These are phyloP conservation scores for Noctua janthe DNA, from an alignment of 2,888 invertebrate species.

Conservation along the genomic window DNA sequence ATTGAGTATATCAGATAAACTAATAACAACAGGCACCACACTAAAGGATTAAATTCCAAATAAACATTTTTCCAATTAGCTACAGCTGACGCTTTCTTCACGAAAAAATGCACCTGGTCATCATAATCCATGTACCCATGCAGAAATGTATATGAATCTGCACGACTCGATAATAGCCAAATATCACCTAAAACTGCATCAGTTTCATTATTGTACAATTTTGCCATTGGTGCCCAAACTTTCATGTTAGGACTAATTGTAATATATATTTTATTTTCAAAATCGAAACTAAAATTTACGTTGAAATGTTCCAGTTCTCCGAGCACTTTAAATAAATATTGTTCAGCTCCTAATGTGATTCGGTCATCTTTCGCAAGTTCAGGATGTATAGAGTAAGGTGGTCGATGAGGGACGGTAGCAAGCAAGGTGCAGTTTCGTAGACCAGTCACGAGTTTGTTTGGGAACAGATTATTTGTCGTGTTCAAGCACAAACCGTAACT, in stretches of 20 bases:
- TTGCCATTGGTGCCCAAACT: slow-evolving; percentile 31
- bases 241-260: slow-evolving; percentile 39
- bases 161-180: slow-evolving; percentile 21
- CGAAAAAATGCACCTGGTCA: slow-evolving; percentile 53
- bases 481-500: slow-evolving; percentile 74
- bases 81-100: slow-evolving; percentile 35
- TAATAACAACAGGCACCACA: slow-evolving; percentile 48
- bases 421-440: slow-evolving; percentile 76
- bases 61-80: slow-evolving; percentile 65
- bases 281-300: slow-evolving; percentile 44
- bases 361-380: not conserved
- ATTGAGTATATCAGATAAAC: slow-evolving; percentile 40
- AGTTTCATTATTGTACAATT: slow-evolving; percentile 43
- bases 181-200: slow-evolving; percentile 52
- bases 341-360: slow-evolving; percentile 52
- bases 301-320: slow-evolving; percentile 54
- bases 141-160: slow-evolving; percentile 50
- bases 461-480: slow-evolving; percentile 65
- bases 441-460: slow-evolving; percentile 71
- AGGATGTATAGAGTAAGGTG: slow-evolving; percentile 59
- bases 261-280: not conserved
- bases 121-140: slow-evolving; percentile 52
- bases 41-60: slow-evolving; percentile 47
- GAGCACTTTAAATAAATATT: slow-evolving; percentile 52
- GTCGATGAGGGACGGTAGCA: slow-evolving; percentile 61